Conservation (phyloP, 2,888 invertebrate species). For the Pammene aurita region DNA sequence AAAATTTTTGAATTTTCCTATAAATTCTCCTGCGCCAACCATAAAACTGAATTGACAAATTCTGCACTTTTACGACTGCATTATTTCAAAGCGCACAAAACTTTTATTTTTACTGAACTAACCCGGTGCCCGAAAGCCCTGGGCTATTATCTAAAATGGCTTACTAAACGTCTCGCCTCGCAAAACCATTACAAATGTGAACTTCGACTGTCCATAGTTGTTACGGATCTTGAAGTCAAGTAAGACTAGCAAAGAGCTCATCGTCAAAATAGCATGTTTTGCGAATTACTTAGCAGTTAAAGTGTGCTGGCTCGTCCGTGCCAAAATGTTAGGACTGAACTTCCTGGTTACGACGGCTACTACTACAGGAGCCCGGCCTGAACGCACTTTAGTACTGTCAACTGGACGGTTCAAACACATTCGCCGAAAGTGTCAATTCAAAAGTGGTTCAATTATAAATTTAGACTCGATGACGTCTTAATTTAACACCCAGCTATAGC, state of each 20-base stretch:
- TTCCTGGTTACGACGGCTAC: conserved; percentile 55
- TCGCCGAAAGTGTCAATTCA: conserved; percentile 33
- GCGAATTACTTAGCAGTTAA: conserved; percentile 8
- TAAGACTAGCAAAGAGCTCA: neutral
- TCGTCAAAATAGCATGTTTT: neutral
- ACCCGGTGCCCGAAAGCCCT: conserved; percentile 19
- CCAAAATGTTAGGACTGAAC: conserved; percentile 57
- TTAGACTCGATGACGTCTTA: conserved; percentile 55
- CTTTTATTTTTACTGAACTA: conserved; percentile 33
- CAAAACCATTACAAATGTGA: conserved; percentile 2
- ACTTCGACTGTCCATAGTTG: neutral
- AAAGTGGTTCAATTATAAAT: conserved; percentile 24
- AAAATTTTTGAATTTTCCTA: neutral
- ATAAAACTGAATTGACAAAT: conserved; percentile 22
- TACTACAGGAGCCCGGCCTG: conserved; percentile 34
- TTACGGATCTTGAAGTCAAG: neutral
- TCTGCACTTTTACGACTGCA: conserved; percentile 23
- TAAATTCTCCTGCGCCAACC: conserved; percentile 17
- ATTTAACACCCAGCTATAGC: conserved; percentile 54
- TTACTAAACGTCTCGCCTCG: neutral
- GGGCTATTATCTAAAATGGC: neutral
- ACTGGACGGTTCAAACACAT: conserved; percentile 32
- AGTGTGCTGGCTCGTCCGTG: conserved; percentile 52
- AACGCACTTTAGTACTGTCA: conserved; percentile 44
- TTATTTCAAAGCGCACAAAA: conserved; percentile 25